Conservation (phyloP, 2,797 vertebrate species). For the Cuniculus paca region DNA sequence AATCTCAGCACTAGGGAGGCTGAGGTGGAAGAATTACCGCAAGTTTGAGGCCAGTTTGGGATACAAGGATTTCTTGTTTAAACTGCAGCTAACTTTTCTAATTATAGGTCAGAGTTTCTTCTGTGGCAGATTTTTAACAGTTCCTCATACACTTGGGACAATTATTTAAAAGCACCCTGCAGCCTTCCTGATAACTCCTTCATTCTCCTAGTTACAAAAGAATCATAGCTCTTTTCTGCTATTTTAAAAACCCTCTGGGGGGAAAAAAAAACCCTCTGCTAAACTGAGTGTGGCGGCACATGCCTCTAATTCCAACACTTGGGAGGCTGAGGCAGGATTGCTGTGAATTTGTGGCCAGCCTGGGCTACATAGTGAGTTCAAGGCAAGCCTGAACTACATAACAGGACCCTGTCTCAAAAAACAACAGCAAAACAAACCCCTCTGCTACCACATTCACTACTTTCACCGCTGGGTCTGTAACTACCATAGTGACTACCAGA, state of each 20-base stretch:
- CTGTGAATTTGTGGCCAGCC: neutral
- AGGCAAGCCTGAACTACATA: neutral
- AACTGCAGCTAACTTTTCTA: neutral
- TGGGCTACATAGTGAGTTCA: neutral
- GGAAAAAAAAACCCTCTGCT: neutral
- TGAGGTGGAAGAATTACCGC: neutral
- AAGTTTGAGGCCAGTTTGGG: neutral
- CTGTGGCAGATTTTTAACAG: conserved; percentile 93
- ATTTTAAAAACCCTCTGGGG: neutral
- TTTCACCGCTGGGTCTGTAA: neutral
- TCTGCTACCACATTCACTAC: neutral
- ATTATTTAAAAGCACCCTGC: conserved; percentile 99
- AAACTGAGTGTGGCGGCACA: neutral
- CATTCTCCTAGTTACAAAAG: neutral
- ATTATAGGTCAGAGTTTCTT: conserved; percentile 86
- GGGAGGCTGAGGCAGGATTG: neutral
- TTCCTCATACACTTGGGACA: conserved; percentile 96
- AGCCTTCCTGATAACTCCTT: conserved; percentile 99
- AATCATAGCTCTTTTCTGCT: neutral
- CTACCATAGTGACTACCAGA: neutral
- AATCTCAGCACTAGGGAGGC: neutral
- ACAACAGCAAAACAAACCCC: neutral
- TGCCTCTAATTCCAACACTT: neutral
- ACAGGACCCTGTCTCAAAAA: neutral
- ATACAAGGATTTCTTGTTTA: neutral